Evolutionary conservation across 2,888 invertebrate genomes (phyloP), one percentile per base, ranked within the genome.

Genomic region (Conchocele bisecta): DNA sequence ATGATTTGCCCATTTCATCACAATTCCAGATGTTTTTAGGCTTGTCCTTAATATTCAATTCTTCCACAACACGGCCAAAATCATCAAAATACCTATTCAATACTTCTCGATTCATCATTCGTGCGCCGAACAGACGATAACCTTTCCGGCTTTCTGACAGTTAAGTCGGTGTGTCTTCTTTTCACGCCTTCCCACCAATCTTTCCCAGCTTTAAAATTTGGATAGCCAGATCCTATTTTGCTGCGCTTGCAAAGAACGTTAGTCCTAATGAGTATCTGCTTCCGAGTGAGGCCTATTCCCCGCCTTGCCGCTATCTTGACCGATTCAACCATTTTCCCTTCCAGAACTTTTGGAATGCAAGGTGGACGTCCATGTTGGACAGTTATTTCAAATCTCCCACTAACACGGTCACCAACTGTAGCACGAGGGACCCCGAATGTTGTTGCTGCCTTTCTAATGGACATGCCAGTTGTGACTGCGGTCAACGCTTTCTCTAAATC

Each of bases 271-370:
- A 61, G 29, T 24, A 46, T 26, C 22, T 53, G 50, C 31, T 41
- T 63, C 33, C 75, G 11, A 3, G 64, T 65, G 26, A 76, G 28
- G 7, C 73, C 76, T 7, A 69, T 66, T 24, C 72, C 72, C 28
- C 57, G 26, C 22, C 33, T 48, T 20, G 68, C 39, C 15, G 72
- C 72, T 44, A 64, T 42, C 33, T 65, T 72, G 20, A 76, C 39
- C 3, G 69, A 35, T n/a, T 76, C 54, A 1, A 66, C 70, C 31
- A 75, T 61, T 26, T 58, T 66, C n/a, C 58, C 24, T 33, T 70
- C 66, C 5, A 75, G 22, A 0, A 44, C 41, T n/a, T 15, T 11
- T 15, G 75, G 71, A 31, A 72, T 50, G 9, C 35, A 33, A 0
- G 75, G 64, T 5, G 54, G 54, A 24, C 75, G 22, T 4, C 75